Evolutionary conservation across 2,797 vertebrate genomes (phyloP).

Genomic region (Urophycis tenuis): DNA sequence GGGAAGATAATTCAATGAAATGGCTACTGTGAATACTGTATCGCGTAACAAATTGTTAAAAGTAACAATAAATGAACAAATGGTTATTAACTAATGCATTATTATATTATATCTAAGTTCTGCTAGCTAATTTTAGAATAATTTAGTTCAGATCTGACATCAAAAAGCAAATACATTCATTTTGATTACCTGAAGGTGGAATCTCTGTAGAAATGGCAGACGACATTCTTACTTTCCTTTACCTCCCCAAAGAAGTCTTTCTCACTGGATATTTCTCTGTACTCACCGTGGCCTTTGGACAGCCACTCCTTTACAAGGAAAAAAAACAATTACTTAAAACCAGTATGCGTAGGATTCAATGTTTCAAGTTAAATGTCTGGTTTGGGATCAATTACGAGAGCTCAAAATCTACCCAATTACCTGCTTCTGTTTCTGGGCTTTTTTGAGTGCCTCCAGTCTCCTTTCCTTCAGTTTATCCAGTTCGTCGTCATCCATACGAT

Average conservation of each 20-base stretch:
- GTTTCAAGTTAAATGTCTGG: neutral
- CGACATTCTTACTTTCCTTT: slow-evolving; percentile 93
- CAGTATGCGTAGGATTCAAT: neutral
- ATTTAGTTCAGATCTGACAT: neutral
- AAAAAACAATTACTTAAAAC: neutral
- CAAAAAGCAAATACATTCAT: neutral
- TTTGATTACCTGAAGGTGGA: slow-evolving; percentile 83
- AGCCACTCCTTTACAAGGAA: slow-evolving; percentile 83
- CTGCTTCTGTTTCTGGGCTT: slow-evolving; percentile 96
- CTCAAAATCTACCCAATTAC: slow-evolving; percentile 51
- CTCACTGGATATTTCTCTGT: slow-evolving; percentile 89
- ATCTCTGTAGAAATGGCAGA: slow-evolving; percentile 96
- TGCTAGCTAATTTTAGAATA: neutral
- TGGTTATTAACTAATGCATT: neutral
- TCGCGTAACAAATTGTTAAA: no score
- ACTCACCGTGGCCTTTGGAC: slow-evolving; percentile 95
- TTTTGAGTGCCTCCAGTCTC: slow-evolving; percentile 87
- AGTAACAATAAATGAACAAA: no score
- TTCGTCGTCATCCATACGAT: slow-evolving; percentile 89
- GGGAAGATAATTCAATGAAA: slow-evolving; percentile 21
- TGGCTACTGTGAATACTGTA: neutral
- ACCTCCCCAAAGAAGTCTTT: slow-evolving; percentile 95
- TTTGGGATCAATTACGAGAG: neutral
- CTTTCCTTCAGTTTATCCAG: slow-evolving; percentile 86
- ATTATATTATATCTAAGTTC: neutral